phyloP scores from a whole-genome alignment of 2,797 vertebrate genomes.

The Melanotaenia pygmaea region DNA sequence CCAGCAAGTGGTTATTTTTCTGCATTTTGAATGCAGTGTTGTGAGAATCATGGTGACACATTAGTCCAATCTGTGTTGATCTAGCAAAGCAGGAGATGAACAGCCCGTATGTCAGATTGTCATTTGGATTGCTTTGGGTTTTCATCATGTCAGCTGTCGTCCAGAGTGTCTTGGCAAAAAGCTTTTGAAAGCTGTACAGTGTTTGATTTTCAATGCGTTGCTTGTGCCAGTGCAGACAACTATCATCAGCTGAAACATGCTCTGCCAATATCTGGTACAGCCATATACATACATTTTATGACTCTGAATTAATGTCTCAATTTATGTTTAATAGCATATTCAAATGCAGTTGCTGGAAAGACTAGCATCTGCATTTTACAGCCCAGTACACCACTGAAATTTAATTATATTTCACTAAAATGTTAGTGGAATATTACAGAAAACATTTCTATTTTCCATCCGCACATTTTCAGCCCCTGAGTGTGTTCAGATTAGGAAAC shows the following conservation, averaged over 20 bases:
- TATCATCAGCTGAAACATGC: slow-evolving; percentile 34
- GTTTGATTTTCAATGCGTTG: slow-evolving; percentile 54
- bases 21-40: slow-evolving; percentile 51
- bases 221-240: slow-evolving; percentile 37
- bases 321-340: slow-evolving; percentile 35
- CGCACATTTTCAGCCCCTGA: background rate
- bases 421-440: slow-evolving; percentile 2
- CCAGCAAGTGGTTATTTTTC: slow-evolving; percentile 46
- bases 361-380: slow-evolving; percentile 3
- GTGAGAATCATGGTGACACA: slow-evolving; percentile 66
- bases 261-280: slow-evolving; percentile 43
- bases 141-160: slow-evolving; percentile 61
- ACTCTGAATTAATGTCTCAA: slow-evolving; percentile 1
- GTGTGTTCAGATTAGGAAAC: slow-evolving; percentile 1
- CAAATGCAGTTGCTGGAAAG: slow-evolving; percentile 8
- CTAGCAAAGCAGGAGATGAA: slow-evolving; percentile 68
- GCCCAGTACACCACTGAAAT: background rate
- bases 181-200: slow-evolving; percentile 43
- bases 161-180: slow-evolving; percentile 60
- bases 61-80: slow-evolving; percentile 76
- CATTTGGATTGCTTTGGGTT: slow-evolving; percentile 59
- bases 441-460: background rate
- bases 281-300: slow-evolving; percentile 12
- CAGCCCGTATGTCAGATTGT: slow-evolving; percentile 68
- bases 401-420: background rate